phyloP scores from a whole-genome alignment of 2,888 invertebrate species.

The Heliconius charithonia region DNA sequence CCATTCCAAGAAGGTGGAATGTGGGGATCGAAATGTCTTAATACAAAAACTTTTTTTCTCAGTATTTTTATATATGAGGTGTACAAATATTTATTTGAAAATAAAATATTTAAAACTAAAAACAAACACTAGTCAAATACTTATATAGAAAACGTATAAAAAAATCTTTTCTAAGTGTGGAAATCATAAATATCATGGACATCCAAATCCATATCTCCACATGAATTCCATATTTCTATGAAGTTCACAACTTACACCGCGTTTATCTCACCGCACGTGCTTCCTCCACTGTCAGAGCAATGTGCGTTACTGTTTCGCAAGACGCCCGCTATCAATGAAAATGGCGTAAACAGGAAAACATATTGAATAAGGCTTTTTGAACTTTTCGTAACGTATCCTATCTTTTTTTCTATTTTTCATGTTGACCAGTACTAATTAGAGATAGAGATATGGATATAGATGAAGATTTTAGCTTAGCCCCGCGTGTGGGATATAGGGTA shows the following conservation, averaged over 20 bases:
- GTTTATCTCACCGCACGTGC: constrained; percentile 31
- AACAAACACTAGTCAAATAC: no score
- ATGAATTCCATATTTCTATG: neutral
- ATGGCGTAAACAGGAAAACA: constrained; percentile 29
- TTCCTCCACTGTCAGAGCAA: constrained; percentile 24
- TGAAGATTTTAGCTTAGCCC: no score
- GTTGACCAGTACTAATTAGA: neutral
- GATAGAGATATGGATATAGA: neutral
- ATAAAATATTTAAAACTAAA: no score
- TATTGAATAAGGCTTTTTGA: neutral
- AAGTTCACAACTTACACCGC: constrained; percentile 13
- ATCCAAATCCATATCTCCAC: neutral
- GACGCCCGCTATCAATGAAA: constrained; percentile 24
- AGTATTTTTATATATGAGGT: no score
- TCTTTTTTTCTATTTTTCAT: neutral
- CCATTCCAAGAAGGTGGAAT: no score
- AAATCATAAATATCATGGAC: no score
- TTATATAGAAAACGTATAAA: no score
- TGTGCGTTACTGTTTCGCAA: constrained; percentile 37
- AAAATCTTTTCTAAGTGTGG: no score
- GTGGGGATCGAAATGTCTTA: no score
- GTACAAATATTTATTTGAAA: no score
- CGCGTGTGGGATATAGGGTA: no score
- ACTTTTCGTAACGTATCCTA: neutral
- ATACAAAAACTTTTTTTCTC: no score